phyloP scores from a whole-genome alignment of 2,113 vertebrate genomes.

The Sakesphorus luctuosus region DNA sequence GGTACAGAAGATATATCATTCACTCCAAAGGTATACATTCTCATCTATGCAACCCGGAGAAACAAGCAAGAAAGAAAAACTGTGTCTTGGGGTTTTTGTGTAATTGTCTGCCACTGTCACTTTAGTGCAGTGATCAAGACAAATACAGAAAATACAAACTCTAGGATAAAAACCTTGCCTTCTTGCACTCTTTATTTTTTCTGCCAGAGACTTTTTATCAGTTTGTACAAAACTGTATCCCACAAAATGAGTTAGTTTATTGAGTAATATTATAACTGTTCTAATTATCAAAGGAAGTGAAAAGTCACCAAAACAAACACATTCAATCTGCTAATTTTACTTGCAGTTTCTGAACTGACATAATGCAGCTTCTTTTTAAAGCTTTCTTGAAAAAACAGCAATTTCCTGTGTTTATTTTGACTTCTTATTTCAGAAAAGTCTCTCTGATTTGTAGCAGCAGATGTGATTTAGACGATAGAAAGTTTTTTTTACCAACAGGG shows the following conservation, averaged over 20 bases:
- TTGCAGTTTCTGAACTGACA: constrained; percentile 45
- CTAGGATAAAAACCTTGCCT: background rate
- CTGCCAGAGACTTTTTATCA: background rate
- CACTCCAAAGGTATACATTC: background rate
- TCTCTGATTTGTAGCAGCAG: constrained; percentile 44
- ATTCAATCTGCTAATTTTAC: constrained; percentile 24
- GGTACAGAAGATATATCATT: background rate
- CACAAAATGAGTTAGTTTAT: background rate
- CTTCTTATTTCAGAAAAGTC: constrained; percentile 47
- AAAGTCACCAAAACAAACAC: constrained; percentile 65
- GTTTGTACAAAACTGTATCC: background rate
- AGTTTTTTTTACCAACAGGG: background rate
- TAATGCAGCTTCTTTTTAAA: constrained; percentile 60
- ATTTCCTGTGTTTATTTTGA: constrained; percentile 79
- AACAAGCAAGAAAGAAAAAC: background rate
- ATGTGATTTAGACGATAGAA: background rate
- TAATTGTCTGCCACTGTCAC: background rate
- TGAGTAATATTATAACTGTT: background rate
- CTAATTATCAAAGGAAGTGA: constrained; percentile 61
- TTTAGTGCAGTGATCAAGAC: background rate
- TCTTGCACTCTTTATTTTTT: background rate
- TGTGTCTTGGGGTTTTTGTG: background rate
- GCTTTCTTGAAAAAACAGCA: constrained; percentile 71
- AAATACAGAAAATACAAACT: background rate
- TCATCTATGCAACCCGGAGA: background rate